phyloP scores from a whole-genome alignment of 2,113 vertebrate genomes.

The Coptodon rendalli region DNA sequence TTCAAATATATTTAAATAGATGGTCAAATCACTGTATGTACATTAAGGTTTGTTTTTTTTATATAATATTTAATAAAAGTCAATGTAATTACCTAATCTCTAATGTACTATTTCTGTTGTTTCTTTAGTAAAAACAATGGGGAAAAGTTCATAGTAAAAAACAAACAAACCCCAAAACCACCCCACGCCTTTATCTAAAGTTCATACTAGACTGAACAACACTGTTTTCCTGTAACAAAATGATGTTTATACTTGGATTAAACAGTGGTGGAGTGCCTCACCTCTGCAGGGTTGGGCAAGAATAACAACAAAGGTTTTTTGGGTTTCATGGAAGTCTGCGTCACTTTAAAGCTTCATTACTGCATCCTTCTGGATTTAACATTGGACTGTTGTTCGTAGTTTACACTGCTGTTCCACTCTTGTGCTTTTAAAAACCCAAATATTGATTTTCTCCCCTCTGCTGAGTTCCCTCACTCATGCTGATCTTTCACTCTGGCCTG shows the following conservation, averaged over 20 bases:
- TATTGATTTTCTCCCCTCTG: background rate
- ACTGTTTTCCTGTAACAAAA: background rate
- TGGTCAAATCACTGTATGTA: background rate
- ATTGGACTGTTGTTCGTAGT: background rate
- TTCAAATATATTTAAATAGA: background rate
- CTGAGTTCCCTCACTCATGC: background rate
- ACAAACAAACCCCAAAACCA: fast-evolving
- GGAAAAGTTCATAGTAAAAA: background rate
- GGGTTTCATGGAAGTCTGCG: background rate
- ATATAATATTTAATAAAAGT: background rate
- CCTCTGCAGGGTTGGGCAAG: background rate
- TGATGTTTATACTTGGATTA: background rate
- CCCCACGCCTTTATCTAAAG: background rate
- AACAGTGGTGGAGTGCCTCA: background rate
- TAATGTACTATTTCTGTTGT: background rate
- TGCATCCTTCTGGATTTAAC: background rate
- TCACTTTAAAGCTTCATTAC: background rate
- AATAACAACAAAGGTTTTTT: background rate
- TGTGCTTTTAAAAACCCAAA: background rate
- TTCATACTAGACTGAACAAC: background rate
- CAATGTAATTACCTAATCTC: background rate
- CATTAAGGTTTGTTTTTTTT: background rate
- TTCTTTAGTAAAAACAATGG: background rate
- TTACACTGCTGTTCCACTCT: background rate
- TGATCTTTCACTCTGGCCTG: background rate